Percentiles rank a stretch among this genome's conserved stretches.
These are phyloP conservation scores for Eonycteris spelaea DNA, from an alignment of 2,113 vertebrate species.

Conservation along the genomic window DNA sequence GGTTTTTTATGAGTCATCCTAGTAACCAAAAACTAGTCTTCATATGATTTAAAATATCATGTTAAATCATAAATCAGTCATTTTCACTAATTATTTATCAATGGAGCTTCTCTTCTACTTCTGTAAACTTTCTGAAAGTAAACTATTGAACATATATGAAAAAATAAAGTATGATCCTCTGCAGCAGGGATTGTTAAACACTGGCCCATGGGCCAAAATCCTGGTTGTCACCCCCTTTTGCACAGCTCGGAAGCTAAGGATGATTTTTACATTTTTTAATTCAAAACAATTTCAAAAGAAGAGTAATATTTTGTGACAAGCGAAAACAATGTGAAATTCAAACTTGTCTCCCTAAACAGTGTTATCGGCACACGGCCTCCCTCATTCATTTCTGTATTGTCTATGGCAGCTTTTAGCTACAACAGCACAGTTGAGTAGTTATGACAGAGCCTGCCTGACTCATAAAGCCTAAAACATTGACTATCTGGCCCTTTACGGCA, in stretches of 20 bases:
- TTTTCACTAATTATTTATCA: background rate
- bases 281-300: background rate
- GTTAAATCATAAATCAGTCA: background rate
- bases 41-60: background rate
- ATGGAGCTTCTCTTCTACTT: background rate
- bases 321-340: constrained; percentile 26
- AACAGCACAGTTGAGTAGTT: background rate
- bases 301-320: background rate
- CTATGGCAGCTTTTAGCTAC: background rate
- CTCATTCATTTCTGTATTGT: background rate
- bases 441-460: background rate
- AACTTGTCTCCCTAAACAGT: background rate
- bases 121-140: constrained; percentile 17
- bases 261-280: background rate
- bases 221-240: background rate
- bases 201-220: background rate
- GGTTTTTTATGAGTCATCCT: background rate
- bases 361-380: background rate
- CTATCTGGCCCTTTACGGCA: background rate
- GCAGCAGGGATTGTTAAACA: background rate
- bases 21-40: background rate
- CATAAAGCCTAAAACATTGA: background rate
- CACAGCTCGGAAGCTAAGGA: background rate
- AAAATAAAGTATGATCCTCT: background rate
- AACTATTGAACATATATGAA: background rate